A percentile compares a stretch with the other conserved stretches of the same genome.
Conservation (phyloP, 2,797 vertebrate species). For the Semaprochilodus insignis region DNA sequence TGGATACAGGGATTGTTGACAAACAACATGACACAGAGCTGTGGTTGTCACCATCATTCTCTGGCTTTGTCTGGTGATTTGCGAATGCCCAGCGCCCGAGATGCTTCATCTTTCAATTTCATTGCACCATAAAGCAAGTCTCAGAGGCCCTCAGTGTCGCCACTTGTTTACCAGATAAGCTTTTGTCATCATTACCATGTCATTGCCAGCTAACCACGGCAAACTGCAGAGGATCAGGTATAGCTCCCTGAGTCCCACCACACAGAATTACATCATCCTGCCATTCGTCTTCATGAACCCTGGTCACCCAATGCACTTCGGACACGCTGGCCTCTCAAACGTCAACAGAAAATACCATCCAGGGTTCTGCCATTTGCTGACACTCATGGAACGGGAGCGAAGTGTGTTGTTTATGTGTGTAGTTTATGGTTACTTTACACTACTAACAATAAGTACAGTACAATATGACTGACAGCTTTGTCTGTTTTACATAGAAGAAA, state of each 20-base stretch:
- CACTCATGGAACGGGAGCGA: not conserved
- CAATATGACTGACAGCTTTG: constrained; percentile 7
- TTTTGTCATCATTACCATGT: constrained; percentile 80
- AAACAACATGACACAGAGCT: constrained; percentile 72
- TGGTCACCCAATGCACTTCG: constrained; percentile 62
- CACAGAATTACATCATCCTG: constrained; percentile 71
- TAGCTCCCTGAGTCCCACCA: constrained; percentile 58
- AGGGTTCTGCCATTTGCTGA: constrained; percentile 23
- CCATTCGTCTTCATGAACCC: constrained; percentile 76
- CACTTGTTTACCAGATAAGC: constrained; percentile 72
- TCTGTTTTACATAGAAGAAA: not conserved
- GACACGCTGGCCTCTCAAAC: constrained; percentile 60
- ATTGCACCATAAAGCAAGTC: constrained; percentile 74
- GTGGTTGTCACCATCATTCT: constrained; percentile 62
- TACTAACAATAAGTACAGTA: constrained; percentile 22
- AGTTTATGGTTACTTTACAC: constrained; percentile 29
- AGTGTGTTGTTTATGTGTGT: not conserved
- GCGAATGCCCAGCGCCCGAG: constrained; percentile 68
- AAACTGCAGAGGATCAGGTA: constrained; percentile 61
- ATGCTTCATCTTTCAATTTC: constrained; percentile 79
- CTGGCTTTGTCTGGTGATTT: constrained; percentile 69
- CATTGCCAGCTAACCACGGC: constrained; percentile 70
- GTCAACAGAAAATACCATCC: constrained; percentile 52
- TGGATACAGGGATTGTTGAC: constrained; percentile 77
- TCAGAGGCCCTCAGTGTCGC: constrained; percentile 66